phyloP scores from a whole-genome alignment of 1,140 invertebrate genomes.

The Trichoplusia ni region DNA sequence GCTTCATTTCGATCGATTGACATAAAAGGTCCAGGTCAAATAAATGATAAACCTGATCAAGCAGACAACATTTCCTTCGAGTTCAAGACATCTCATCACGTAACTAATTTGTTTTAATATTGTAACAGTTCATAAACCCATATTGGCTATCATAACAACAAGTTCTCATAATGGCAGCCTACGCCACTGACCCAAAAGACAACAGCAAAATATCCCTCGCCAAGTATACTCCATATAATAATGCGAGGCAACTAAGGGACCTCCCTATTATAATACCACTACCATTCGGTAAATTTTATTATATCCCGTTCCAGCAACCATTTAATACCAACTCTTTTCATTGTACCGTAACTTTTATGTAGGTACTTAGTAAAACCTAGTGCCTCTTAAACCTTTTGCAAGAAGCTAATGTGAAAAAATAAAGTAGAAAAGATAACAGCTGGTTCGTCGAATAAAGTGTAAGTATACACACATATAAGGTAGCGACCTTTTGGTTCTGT shows the following conservation, averaged over 20 bases:
- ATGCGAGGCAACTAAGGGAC: constrained; percentile 7
- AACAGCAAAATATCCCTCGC: constrained; percentile 1
- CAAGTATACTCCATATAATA: constrained; percentile 7
- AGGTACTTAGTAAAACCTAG: constrained; percentile 2
- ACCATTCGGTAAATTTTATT: background rate
- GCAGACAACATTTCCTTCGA: too few species aligned
- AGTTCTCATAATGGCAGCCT: too few species aligned
- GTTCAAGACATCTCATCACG: too few species aligned
- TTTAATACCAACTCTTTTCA: constrained; percentile 3
- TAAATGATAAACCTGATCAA: too few species aligned
- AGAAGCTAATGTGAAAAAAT: background rate
- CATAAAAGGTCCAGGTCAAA: too few species aligned
- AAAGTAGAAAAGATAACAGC: constrained; percentile 1
- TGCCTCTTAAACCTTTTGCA: background rate
- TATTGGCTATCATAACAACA: too few species aligned
- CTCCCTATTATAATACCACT: constrained; percentile 17
- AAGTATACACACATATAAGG: constrained; percentile 9
- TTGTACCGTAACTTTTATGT: background rate
- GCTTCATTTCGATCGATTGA: too few species aligned
- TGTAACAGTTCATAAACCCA: too few species aligned
- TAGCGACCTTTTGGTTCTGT: constrained; percentile 25
- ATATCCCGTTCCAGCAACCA: background rate
- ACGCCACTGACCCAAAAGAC: constrained; percentile 20
- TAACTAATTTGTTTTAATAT: too few species aligned
- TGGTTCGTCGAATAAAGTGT: constrained; percentile 15